Evolutionary conservation across 2,888 invertebrate species (phyloP).

Genomic region (Capitulum mitella): DNA sequence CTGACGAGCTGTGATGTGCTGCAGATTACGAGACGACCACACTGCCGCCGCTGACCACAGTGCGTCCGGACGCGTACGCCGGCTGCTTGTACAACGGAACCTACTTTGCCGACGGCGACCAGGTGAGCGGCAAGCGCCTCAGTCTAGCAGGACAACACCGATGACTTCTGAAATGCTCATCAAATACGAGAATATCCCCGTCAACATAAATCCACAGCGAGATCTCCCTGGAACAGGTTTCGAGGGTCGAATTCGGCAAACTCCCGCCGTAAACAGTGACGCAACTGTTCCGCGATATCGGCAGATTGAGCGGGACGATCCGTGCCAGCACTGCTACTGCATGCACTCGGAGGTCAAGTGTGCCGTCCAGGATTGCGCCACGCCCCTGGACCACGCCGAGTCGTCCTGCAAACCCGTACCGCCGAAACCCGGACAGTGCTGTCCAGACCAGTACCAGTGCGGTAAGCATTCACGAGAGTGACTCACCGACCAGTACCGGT

Average conservation of each 20-base stretch:
- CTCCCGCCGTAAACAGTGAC: too few species aligned
- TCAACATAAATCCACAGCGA: too few species aligned
- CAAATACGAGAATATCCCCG: too few species aligned
- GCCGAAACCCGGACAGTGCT: conserved; percentile 73
- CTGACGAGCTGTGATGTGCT: too few species aligned
- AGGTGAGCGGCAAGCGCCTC: not conserved
- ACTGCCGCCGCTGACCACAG: not conserved
- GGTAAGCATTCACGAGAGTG: too few species aligned
- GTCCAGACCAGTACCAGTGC: conserved; percentile 80
- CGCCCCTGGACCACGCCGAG: conserved; percentile 70
- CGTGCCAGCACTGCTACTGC: conserved; percentile 89
- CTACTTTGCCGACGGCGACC: not conserved
- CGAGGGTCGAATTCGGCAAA: too few species aligned
- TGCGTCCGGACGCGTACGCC: not conserved
- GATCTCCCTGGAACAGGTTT: too few species aligned
- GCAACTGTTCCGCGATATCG: not conserved
- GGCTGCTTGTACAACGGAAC: not conserved
- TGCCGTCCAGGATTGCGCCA: conserved; percentile 82
- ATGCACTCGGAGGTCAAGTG: conserved; percentile 74
- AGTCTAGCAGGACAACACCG: too few species aligned
- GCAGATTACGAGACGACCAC: not conserved
- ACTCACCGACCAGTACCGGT: too few species aligned
- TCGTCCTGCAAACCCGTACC: conserved; percentile 73
- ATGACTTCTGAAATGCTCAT: too few species aligned
- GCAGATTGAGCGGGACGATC: conserved; percentile 44